These are phyloP conservation scores for Ips nitidus DNA, from an alignment of 1,140 invertebrate genomes.

Conservation along the genomic window DNA sequence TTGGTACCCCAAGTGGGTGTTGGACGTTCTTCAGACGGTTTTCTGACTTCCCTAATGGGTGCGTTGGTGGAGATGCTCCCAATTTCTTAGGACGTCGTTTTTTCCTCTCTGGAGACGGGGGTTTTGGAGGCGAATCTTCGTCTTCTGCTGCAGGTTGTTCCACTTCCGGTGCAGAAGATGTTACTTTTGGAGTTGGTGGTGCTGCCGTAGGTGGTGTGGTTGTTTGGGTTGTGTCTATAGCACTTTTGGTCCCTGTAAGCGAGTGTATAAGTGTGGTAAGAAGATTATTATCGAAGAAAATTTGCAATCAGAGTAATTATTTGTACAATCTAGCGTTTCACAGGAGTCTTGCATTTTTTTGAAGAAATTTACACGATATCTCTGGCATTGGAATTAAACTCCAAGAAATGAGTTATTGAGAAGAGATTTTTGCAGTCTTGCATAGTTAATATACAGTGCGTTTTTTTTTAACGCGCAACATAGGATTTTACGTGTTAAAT, in stretches of 20 bases:
- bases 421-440: too few species aligned
- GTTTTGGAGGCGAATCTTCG: neutral
- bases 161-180: slow-evolving; percentile 27
- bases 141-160: slow-evolving; percentile 15
- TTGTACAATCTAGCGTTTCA: too few species aligned
- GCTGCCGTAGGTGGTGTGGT: neutral
- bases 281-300: too few species aligned
- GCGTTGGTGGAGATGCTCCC: slow-evolving; percentile 32
- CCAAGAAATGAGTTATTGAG: too few species aligned
- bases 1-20: slow-evolving; percentile 50
- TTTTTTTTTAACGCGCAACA: too few species aligned
- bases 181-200: slow-evolving; percentile 18
- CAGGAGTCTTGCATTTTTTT: too few species aligned
- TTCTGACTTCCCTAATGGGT: slow-evolving; percentile 29
- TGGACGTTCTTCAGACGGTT: slow-evolving; percentile 30
- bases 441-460: too few species aligned
- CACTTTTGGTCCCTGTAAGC: slow-evolving; percentile 27
- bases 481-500: too few species aligned
- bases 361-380: too few species aligned
- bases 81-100: slow-evolving; percentile 28
- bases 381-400: too few species aligned
- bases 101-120: slow-evolving; percentile 16
- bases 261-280: neutral
- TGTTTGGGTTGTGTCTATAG: slow-evolving; percentile 25
- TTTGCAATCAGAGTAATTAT: too few species aligned